Base-by-base conservation (phyloP, 2,888 invertebrate species). In the Arge pagana region DNA sequence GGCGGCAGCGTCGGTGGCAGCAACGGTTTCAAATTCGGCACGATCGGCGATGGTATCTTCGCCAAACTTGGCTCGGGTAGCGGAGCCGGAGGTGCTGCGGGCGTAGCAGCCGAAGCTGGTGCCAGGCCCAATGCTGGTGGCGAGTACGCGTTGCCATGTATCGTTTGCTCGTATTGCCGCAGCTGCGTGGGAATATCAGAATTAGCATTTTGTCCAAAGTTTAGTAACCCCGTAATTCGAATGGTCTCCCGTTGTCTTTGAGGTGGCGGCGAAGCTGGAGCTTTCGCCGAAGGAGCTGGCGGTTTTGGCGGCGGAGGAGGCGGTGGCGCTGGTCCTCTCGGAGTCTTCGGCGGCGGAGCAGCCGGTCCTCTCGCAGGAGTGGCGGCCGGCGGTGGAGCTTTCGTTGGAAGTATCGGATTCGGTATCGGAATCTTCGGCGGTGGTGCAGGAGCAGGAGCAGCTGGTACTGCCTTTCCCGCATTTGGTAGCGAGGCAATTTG, bases 151-250 rank as follows among this genome's bases (percentile, higher is more conserved):
- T 51, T 40, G 0, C 68, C 65, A 37, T 76, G 76, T 21, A 76
- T 76, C 0, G 75, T 41, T 16, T 53, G 60, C 28, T 76, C 74
- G 52, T 76, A 76, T 10, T 63, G 67, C 4, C 65, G 66, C n/a
- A 76, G 57, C 8, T 75, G 75, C n/a, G 60, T 65, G 2, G 69
- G 11, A 5, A 76, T 31, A 33, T 68, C 56, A 0, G 70, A 59
- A 41, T 66, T 65, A 19, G 58, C 59, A 49, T 76, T 75, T 35
- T 23, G 21, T 6, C 76, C 74, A 13, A 76, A 72, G 49, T 76
- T 76, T 0, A 76, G 54, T 4, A 76, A 66, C 0, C 76, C 76
- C 0, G 76, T 76, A 26, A 76, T 63, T 26, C 67, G 61, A 3
- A 76, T 53, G 0, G 73, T 74, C 50, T 76, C 72, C 4, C 66